Percentiles rank a stretch among this genome's conserved stretches.
Evolutionary conservation across 2,888 invertebrate genomes (phyloP).

Genomic region (Drosophila mayaguana): DNA sequence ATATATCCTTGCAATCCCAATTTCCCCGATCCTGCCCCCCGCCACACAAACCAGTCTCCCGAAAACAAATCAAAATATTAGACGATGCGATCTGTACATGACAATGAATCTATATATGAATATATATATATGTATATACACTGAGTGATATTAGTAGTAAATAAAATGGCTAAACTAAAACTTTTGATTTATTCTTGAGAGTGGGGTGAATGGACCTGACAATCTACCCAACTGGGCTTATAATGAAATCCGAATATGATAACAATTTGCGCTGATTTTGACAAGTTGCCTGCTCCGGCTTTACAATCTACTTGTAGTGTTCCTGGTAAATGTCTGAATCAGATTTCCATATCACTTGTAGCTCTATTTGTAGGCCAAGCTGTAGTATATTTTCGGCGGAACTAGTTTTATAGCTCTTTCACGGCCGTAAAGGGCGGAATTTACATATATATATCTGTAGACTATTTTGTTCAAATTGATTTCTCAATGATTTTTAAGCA

Average conservation of each 20-base stretch:
- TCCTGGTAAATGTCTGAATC: neutral
- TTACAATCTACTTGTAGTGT: neutral
- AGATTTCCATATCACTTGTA: neutral
- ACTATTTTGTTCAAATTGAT: neutral
- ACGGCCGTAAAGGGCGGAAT: neutral
- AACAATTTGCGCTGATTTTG: no score
- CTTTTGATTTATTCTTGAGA: neutral
- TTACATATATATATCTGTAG: neutral
- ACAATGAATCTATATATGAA: conserved; percentile 59
- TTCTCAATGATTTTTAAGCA: neutral
- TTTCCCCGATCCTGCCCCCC: conserved; percentile 5
- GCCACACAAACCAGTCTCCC: neutral
- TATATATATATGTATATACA: conserved; percentile 75
- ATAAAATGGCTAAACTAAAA: conserved; percentile 75
- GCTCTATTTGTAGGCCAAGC: neutral
- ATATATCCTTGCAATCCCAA: conserved; percentile 35
- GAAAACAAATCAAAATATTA: conserved; percentile 26
- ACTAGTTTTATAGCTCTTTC: no score
- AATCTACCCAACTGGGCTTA: neutral
- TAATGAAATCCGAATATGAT: neutral
- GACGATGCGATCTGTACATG: conserved; percentile 42
- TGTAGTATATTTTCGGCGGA: neutral
- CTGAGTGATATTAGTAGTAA: conserved; percentile 81
- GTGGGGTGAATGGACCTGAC: neutral
- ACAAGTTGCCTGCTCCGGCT: no score